These are phyloP conservation scores for Maniola hyperantus DNA, from an alignment of 2,888 invertebrate species.

Conservation along the genomic window DNA sequence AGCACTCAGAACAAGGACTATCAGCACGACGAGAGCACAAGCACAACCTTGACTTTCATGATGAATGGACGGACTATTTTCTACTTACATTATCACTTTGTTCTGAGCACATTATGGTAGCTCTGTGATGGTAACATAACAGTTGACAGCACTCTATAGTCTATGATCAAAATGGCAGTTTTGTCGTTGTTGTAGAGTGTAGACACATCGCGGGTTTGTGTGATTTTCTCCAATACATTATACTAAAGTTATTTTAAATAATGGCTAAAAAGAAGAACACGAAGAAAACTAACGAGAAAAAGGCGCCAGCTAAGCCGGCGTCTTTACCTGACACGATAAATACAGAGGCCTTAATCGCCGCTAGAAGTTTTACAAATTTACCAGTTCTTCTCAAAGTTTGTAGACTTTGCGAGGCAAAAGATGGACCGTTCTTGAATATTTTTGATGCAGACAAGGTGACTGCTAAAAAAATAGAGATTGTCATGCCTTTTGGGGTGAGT, in stretches of 20 bases:
- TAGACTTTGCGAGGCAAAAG: constrained; percentile 72
- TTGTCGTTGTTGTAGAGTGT: constrained; percentile 24
- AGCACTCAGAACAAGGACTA: too few relatives aligned
- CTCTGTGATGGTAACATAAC: too few relatives aligned
- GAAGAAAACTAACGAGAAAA: constrained; percentile 48
- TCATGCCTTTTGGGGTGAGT: constrained; percentile 75
- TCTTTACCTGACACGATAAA: constrained; percentile 40
- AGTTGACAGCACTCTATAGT: background rate
- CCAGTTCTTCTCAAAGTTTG: constrained; percentile 66
- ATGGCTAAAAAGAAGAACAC: constrained; percentile 37
- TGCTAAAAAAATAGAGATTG: constrained; percentile 71
- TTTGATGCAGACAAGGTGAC: constrained; percentile 69
- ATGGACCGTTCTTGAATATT: constrained; percentile 77
- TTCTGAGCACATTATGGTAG: too few relatives aligned
- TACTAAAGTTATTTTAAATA: constrained; percentile 24
- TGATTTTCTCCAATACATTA: background rate
- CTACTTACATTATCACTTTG: too few relatives aligned
- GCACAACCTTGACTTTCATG: too few relatives aligned
- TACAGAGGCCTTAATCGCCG: constrained; percentile 53
- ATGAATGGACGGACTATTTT: too few relatives aligned
- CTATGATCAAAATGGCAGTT: constrained; percentile 35
- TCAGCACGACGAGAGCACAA: too few relatives aligned
- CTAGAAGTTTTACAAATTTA: constrained; percentile 50
- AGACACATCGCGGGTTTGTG: constrained; percentile 27
- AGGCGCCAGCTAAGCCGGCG: constrained; percentile 46